Conservation (phyloP, 2,888 invertebrate species). For the Mesorhabditis spiculigera region DNA sequence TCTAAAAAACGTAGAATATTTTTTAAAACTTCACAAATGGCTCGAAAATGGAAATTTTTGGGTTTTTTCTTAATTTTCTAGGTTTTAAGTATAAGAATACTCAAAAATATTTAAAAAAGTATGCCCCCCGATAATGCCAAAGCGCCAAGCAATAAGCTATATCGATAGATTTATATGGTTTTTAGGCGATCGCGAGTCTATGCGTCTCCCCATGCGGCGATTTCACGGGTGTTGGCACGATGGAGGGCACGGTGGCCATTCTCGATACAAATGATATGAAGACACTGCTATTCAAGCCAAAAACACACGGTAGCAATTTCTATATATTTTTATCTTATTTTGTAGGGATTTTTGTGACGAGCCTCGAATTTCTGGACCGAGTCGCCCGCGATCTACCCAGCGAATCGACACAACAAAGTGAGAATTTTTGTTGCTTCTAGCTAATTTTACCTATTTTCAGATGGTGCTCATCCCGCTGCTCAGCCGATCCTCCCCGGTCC, state of each 20-base stretch:
- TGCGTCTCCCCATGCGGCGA: constrained; percentile 75
- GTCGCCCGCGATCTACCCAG: constrained; percentile 17
- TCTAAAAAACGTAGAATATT: too few species aligned
- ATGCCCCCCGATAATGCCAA: too few species aligned
- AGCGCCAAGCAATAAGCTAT: background rate
- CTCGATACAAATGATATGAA: constrained; percentile 35
- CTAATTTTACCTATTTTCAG: background rate
- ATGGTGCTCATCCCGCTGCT: background rate
- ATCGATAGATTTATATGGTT: background rate
- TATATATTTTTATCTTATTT: background rate
- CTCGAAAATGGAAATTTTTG: too few species aligned
- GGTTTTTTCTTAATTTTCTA: too few species aligned
- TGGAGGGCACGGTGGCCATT: constrained; percentile 58
- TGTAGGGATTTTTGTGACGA: constrained; percentile 88
- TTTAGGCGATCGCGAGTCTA: constrained; percentile 51
- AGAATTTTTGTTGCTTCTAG: too few species aligned
- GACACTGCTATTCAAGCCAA: constrained; percentile 18
- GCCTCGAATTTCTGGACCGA: constrained; percentile 76
- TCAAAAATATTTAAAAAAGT: too few species aligned
- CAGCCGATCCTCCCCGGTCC: constrained; percentile 30
- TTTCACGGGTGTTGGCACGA: constrained; percentile 73
- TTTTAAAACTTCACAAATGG: too few species aligned
- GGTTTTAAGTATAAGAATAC: too few species aligned
- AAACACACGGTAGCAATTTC: constrained; percentile 6
- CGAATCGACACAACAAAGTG: background rate